These are phyloP conservation scores for Corythoichthys haematopterus DNA, from an alignment of 2,113 vertebrate genomes.

Conservation along the genomic window DNA sequence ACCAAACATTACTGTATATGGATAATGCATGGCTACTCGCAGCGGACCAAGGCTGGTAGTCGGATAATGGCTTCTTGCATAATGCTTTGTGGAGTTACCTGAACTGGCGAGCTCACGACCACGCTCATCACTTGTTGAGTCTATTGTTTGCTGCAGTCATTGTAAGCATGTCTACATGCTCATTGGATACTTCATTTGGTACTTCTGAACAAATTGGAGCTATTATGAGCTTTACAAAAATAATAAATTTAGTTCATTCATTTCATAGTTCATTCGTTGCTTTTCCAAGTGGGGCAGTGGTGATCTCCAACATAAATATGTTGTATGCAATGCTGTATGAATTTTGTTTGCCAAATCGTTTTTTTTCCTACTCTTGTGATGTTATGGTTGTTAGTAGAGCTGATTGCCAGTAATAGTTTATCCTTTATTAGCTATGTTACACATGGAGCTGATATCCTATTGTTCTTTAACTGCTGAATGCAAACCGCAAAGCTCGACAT, in stretches of 20 bases:
- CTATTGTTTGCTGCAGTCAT: slow-evolving; percentile 49
- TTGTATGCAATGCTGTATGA: not conserved
- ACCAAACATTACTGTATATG: slow-evolving; percentile 32
- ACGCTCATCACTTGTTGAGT: slow-evolving; percentile 48
- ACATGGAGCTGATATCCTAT: slow-evolving; percentile 36
- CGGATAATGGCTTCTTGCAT: slow-evolving; percentile 58
- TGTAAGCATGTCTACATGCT: slow-evolving; percentile 29
- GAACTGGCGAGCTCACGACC: slow-evolving; percentile 30
- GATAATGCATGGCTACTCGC: slow-evolving; percentile 42
- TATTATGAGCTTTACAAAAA: not conserved
- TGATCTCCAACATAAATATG: not conserved
- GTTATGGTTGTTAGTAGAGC: slow-evolving; percentile 34
- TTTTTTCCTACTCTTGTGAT: slow-evolving; percentile 3
- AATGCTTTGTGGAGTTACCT: slow-evolving; percentile 55
- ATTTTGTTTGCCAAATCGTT: not conserved
- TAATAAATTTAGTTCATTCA: not conserved
- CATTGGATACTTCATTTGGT: not conserved
- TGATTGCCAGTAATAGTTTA: slow-evolving; percentile 32
- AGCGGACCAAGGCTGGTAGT: slow-evolving; percentile 42
- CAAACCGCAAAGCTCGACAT: slow-evolving; percentile 1
- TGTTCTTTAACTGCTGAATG: slow-evolving; percentile 39
- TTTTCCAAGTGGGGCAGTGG: not conserved
- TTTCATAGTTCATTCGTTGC: not conserved
- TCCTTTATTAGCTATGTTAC: slow-evolving; percentile 37
- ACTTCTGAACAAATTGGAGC: not conserved